Evolutionary conservation across 2,113 vertebrate genomes (phyloP).

Genomic region (Thryonomys swinderianus): DNA sequence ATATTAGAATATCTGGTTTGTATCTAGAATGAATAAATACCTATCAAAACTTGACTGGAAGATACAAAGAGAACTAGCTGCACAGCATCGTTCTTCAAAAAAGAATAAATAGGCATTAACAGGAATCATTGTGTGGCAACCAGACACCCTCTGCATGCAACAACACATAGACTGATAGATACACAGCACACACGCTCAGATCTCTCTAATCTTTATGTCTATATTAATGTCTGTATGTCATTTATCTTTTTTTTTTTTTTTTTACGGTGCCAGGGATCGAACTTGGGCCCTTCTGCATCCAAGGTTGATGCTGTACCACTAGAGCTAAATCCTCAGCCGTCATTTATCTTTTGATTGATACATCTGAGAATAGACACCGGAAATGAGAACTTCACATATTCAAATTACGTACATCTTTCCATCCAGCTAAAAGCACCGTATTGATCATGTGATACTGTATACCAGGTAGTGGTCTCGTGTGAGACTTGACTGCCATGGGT

Average conservation of each 20-base stretch:
- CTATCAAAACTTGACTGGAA: background rate
- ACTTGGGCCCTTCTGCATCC: too few species aligned
- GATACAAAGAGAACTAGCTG: background rate
- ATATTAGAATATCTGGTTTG: background rate
- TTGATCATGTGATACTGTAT: background rate
- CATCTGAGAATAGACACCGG: background rate
- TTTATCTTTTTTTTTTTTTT: too few species aligned
- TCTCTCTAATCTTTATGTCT: background rate
- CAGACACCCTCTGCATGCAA: background rate
- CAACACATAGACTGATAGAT: background rate
- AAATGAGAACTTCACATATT: background rate
- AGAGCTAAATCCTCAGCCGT: too few species aligned
- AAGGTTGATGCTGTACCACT: too few species aligned
- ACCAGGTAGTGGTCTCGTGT: background rate
- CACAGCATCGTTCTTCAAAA: background rate
- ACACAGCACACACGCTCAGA: background rate
- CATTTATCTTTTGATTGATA: background rate
- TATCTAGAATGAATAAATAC: background rate
- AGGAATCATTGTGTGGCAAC: background rate
- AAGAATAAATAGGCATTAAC: background rate
- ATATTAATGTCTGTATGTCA: background rate
- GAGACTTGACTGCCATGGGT: background rate
- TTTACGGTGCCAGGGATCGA: too few species aligned
- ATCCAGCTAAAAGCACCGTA: background rate
- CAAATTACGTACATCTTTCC: background rate